Evolutionary conservation across 1,140 invertebrate species (phyloP), one percentile per base, ranked within the genome.

Genomic region (Megathymus violae): DNA sequence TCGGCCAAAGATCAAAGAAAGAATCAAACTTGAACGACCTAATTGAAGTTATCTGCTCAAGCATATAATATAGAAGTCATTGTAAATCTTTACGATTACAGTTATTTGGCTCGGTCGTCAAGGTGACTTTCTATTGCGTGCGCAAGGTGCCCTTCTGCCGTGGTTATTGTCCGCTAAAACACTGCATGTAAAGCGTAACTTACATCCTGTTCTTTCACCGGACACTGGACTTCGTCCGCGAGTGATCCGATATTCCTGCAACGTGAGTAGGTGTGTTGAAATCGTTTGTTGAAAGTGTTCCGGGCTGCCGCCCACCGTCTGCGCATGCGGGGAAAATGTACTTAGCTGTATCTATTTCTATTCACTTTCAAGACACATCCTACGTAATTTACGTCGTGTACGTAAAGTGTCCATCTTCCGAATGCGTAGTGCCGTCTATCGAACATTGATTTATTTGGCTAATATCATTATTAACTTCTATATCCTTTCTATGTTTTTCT

Each of bases 211-310:
- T 75, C 52, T 70, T 71, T 69, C 64, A 62, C 47, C 64, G 38
- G 43, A 62, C 41, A 69, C 47, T 38, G 63, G 48, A 51, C 64
- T 58, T 67, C 60, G 47, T 51, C 70, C 15, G 44, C 46, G 38
- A 22, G 43, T 56, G 50, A 63, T 60, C 31, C 27, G 78, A 79
- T 78, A 78, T 78, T 82, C 77, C 75, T 69, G 80, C 78, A 84
- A 87, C 70, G 64, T 56, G 69, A 82, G 72, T 7, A 36, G 34
- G 34, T 64, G 62, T 77, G 75, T 80, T 78, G 80, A 78, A 77
- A 80, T 74, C 76, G 67, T 80, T 81, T 76, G 76, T 78, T 77
- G 79, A 83, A 84, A 85, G 78, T 80, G 84, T 84, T 82, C 65
- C 76, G 81, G 68, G 74, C 80, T 74, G 73, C 19, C 63, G 79